Evolutionary conservation across 2,113 vertebrate species (phyloP), one percentile per base, ranked within the genome.

Genomic region (Macrotis lagotis): DNA sequence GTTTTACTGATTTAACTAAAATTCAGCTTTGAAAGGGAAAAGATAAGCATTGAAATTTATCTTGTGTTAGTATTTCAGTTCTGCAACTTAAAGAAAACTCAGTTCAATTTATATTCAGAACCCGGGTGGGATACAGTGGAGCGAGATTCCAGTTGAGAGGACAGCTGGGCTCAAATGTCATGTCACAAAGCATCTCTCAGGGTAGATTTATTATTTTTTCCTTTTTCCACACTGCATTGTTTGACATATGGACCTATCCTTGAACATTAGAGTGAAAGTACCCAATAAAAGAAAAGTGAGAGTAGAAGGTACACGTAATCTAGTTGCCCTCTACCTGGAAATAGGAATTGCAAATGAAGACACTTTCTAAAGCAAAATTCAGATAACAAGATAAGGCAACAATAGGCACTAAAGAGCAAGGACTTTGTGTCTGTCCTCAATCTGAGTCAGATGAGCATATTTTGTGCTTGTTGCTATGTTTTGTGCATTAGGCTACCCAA

Each of bases 1-100:
- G 89, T 74, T 74, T 95, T 24, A n/a, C n/a, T 44, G 37, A 83
- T 24, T 16, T 24, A 83, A 6, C 66, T 24, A 0, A 24, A 66
- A 44, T 83, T 83, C 16, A 44, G 91, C 53, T 95, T 96, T 93
- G 10, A 12, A 92, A 59, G 8, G 92, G 47, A 90, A 95, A 91
- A 94, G 90, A 95, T 90, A 94, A 74, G 44, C 48, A 44, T 0
- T 89, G 51, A 37, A 5, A 74, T 96, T 89, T 51, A 66, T 49
- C 59, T 92, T 31, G 88, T 44, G 94, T 90, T 90, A 22, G 74
- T 93, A 91, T 14, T 92, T 96, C 95, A 47, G 88, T 95, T 93
- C 94, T 95, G 44, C 90, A 90, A 88, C 90, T 93, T 93, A 94
- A 93, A 89, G 89, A 50, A 91, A 91, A 95, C 89, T 90, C n/a